Conservation (phyloP, 2,888 invertebrate genomes). For the Melanotus villosus region DNA sequence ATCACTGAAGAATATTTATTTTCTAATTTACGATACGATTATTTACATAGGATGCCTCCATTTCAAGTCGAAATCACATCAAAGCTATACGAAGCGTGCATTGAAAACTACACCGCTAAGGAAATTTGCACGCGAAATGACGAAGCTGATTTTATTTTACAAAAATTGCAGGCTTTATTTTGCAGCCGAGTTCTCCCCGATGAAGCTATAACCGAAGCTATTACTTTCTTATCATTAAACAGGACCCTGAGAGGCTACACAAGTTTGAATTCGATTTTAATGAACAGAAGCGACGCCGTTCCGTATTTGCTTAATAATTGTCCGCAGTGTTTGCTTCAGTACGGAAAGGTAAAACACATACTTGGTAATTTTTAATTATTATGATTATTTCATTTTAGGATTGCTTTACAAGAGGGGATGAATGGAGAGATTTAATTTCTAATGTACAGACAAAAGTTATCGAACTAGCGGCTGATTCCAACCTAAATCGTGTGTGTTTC, state of each 20-base stretch:
- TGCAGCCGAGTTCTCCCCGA: constrained; percentile 72
- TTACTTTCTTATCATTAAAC: constrained; percentile 74
- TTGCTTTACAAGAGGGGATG: constrained; percentile 65
- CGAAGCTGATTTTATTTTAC: constrained; percentile 62
- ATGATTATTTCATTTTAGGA: constrained; percentile 60
- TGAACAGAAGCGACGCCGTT: constrained; percentile 70
- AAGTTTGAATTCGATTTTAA: constrained; percentile 70
- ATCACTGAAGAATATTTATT: constrained; percentile 66
- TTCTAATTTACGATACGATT: constrained; percentile 67
- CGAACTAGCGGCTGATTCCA: constrained; percentile 60
- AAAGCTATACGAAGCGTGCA: constrained; percentile 59
- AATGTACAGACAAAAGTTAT: constrained; percentile 66
- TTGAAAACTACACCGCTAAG: constrained; percentile 35
- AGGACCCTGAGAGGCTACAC: constrained; percentile 71
- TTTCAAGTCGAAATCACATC: constrained; percentile 65
- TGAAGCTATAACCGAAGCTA: constrained; percentile 74
- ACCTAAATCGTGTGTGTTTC: constrained; percentile 61
- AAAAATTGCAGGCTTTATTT: constrained; percentile 72
- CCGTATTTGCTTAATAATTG: constrained; percentile 73
- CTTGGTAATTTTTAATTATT: constrained; percentile 19
- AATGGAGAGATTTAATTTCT: constrained; percentile 67
- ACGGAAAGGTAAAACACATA: constrained; percentile 72
- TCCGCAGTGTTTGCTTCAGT: constrained; percentile 76
- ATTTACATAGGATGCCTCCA: constrained; percentile 71
- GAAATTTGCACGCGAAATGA: constrained; percentile 39